Base-by-base conservation (phyloP, 2,113 vertebrate species). In the Vidua chalybeata region DNA sequence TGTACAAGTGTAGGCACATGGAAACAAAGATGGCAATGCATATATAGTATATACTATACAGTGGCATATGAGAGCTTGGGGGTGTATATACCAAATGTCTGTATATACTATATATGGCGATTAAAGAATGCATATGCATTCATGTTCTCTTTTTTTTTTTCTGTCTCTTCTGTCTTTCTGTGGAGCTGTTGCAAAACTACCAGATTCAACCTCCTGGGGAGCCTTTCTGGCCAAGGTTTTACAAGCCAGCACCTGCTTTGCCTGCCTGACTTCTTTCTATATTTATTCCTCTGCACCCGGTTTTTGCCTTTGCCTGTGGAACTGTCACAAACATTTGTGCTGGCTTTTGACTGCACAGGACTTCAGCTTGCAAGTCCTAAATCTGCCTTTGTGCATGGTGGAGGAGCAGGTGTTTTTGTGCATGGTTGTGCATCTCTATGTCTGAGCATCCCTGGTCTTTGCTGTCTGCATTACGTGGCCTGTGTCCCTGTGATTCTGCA, bases 151-250 rank as follows among this genome's bases (percentile, higher is more conserved):
- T 56, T 93, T 91, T 87, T 74, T 91, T 78, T 95, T 88, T 76
- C 80, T 75, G 28, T 94, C 90, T 97, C 58, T 96, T 86, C 88
- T 93, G 68, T 90, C 64, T 93, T 56, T 93, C 89, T 96, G 37
- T 91, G 93, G 87, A 96, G 64, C 93, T 95, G 88, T 94, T 95
- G 64, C 88, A 89, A 94, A 93, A 88, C 89, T 59, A 94, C 94
- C 90, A 96, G 83, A 95, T 94, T 86, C 96, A 90, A 45, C 93
- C 96, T 97, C 95, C 77, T 77, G 97, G 95, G 93, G 88, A 97
- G 94, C 84, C 82, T 43, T 64, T 96, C 92, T 96, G 95, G 89
- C 94, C 95, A 94, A 35, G 55, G 92, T 97, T 97, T 96, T 37
- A 43, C 87, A 97, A 95, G 68, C 46, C 45, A 84, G 93, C 72